These are phyloP conservation scores for Alitta virens DNA, from an alignment of 2,888 invertebrate species.

Conservation along the genomic window DNA sequence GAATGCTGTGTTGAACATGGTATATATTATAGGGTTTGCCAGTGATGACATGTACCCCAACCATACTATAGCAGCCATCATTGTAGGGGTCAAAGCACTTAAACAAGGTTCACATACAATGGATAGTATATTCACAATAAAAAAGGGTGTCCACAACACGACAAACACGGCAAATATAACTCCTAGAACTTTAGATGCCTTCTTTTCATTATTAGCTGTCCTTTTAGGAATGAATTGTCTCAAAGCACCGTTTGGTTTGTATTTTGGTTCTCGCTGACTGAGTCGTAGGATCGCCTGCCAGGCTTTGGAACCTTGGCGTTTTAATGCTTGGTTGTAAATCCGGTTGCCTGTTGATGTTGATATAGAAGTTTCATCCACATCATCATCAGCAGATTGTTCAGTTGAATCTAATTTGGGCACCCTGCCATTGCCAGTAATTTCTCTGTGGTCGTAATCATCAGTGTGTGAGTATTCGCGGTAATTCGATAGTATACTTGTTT, in stretches of 20 bases:
- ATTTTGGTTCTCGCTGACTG: neutral
- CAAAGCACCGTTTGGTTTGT: slow-evolving; percentile 1
- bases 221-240: slow-evolving; percentile 26
- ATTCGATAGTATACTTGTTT: neutral
- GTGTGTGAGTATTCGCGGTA: neutral
- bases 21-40: slow-evolving; percentile 56
- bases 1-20: slow-evolving; percentile 56
- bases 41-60: slow-evolving; percentile 54
- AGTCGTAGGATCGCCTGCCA: neutral
- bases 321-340: neutral
- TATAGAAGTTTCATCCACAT: neutral
- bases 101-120: slow-evolving; percentile 43
- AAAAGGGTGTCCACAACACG: slow-evolving; percentile 55
- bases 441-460: neutral
- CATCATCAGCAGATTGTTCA: slow-evolving; percentile 11
- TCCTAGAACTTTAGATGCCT: slow-evolving; percentile 55
- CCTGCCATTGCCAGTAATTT: neutral
- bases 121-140: slow-evolving; percentile 48
- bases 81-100: slow-evolving; percentile 34
- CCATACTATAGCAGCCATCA: slow-evolving; percentile 52
- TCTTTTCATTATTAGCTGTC: slow-evolving; percentile 44
- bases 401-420: neutral
- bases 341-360: neutral
- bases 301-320: neutral
- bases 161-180: slow-evolving; percentile 56